These are phyloP conservation scores for Corythoichthys haematopterus DNA, from an alignment of 2,113 vertebrate genomes.

Conservation along the genomic window DNA sequence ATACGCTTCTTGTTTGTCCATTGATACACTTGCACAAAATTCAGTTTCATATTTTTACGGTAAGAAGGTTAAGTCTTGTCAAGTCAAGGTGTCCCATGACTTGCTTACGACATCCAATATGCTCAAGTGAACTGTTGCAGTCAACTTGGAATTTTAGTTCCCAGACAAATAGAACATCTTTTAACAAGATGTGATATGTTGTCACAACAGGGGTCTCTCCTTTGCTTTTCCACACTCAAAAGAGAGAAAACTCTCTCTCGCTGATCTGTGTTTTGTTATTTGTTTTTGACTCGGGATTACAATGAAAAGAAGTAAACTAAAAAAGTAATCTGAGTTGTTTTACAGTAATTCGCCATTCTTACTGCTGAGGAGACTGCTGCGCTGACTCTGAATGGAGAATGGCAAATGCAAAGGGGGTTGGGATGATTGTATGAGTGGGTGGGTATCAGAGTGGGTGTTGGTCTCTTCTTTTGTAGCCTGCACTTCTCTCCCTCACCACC, in stretches of 20 bases:
- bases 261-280: slow-evolving; percentile 44
- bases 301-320: slow-evolving; percentile 51
- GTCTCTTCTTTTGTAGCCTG: slow-evolving; percentile 70
- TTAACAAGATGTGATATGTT: slow-evolving; percentile 33
- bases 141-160: slow-evolving; percentile 10
- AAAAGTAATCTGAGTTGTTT: slow-evolving; percentile 75
- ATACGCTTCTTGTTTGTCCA: slow-evolving; percentile 6
- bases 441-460: slow-evolving; percentile 61
- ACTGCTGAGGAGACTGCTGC: slow-evolving; percentile 56
- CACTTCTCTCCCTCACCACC: slow-evolving; percentile 54
- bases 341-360: slow-evolving; percentile 75
- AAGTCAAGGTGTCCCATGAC: neutral
- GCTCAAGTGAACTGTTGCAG: slow-evolving; percentile 16
- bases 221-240: slow-evolving; percentile 39
- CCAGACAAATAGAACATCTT: slow-evolving; percentile 46
- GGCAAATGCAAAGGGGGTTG: slow-evolving; percentile 50
- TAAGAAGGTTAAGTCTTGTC: neutral
- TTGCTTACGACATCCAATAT: neutral
- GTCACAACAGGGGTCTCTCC: slow-evolving; percentile 41
- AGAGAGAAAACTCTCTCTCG: slow-evolving; percentile 29
- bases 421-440: slow-evolving; percentile 51
- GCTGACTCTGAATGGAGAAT: slow-evolving; percentile 63
- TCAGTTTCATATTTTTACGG: neutral
- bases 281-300: slow-evolving; percentile 46
- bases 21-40: slow-evolving; percentile 5